Percentiles rank a stretch among this genome's conserved stretches.
These are phyloP conservation scores for Gymnosoma rotundatum DNA, from an alignment of 2,888 invertebrate species.

Conservation along the genomic window DNA sequence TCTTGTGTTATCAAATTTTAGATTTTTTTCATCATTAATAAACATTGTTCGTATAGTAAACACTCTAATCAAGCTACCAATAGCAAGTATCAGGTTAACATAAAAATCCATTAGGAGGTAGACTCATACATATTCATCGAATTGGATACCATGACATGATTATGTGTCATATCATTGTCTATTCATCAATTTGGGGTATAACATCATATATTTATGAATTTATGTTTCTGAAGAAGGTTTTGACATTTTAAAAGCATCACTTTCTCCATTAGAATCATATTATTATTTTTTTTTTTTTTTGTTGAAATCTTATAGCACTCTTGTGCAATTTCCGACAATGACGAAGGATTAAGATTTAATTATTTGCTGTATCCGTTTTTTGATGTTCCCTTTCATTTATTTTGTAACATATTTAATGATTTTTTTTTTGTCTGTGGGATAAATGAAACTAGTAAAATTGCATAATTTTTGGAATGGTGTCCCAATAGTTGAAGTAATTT, in stretches of 20 bases:
- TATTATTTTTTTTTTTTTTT: too few relatives aligned
- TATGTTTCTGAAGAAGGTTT: too few relatives aligned
- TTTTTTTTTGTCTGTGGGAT: too few relatives aligned
- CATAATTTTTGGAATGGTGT: too few relatives aligned
- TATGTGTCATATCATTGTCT: conserved; percentile 54
- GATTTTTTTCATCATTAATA: conserved; percentile 54
- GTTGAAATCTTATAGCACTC: too few relatives aligned
- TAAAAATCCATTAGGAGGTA: not conserved
- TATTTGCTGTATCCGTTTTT: too few relatives aligned
- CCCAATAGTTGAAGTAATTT: too few relatives aligned
- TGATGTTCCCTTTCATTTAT: too few relatives aligned
- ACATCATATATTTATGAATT: not conserved
- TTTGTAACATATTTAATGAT: too few relatives aligned
- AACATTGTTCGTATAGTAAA: conserved; percentile 20
- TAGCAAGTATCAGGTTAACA: not conserved
- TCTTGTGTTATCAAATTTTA: conserved; percentile 24
- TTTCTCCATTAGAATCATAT: too few relatives aligned
- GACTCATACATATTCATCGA: not conserved
- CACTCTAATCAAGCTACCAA: not conserved
- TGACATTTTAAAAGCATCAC: too few relatives aligned
- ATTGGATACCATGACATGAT: conserved; percentile 13
- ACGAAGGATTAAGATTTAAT: not conserved
- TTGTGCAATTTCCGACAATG: not conserved
- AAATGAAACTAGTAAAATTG: too few relatives aligned
- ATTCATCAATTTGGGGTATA: conserved; percentile 40